These are phyloP conservation scores for Ophioderma brevispina DNA, from an alignment of 35 echinoderm and acorn worm genomes.

Conservation along the genomic window DNA sequence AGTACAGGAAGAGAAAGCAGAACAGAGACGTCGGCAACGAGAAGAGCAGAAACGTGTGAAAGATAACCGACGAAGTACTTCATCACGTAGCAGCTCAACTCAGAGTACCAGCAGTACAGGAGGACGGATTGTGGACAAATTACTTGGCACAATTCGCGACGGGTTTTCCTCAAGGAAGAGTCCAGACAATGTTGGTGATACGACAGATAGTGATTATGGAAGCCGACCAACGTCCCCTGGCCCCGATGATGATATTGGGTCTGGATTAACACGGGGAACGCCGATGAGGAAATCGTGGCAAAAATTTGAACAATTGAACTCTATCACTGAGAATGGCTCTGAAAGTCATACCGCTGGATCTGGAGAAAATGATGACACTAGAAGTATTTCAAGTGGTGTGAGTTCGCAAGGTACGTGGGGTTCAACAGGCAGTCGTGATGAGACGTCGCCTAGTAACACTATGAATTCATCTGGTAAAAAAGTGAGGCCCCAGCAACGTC, in stretches of 20 bases:
- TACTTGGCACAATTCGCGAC: conserved; percentile 74
- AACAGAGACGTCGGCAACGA: conserved; percentile 71
- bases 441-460: not conserved
- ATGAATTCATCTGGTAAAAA: not conserved
- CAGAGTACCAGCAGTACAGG: conserved; percentile 57
- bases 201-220: conserved; percentile 31
- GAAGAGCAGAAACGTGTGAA: conserved; percentile 75
- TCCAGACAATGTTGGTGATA: conserved; percentile 10
- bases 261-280: conserved; percentile 32
- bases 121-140: conserved; percentile 68
- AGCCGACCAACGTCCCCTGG: conserved; percentile 51
- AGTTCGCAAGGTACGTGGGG: conserved; percentile 8
- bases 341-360: not conserved
- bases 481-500: conserved; percentile 3
- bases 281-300: conserved; percentile 61
- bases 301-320: conserved; percentile 67
- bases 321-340: conserved; percentile 57
- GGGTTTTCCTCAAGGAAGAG: conserved; percentile 62
- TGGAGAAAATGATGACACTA: conserved; percentile 17
- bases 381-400: conserved; percentile 17
- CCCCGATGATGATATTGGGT: conserved; percentile 32
- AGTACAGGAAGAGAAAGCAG: conserved; percentile 70
- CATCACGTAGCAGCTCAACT: conserved; percentile 15
- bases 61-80: conserved; percentile 30
- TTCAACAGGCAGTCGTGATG: conserved; percentile 27